These are phyloP conservation scores for Peromyscus eremicus DNA, from an alignment of 2,797 vertebrate genomes.

Conservation along the genomic window DNA sequence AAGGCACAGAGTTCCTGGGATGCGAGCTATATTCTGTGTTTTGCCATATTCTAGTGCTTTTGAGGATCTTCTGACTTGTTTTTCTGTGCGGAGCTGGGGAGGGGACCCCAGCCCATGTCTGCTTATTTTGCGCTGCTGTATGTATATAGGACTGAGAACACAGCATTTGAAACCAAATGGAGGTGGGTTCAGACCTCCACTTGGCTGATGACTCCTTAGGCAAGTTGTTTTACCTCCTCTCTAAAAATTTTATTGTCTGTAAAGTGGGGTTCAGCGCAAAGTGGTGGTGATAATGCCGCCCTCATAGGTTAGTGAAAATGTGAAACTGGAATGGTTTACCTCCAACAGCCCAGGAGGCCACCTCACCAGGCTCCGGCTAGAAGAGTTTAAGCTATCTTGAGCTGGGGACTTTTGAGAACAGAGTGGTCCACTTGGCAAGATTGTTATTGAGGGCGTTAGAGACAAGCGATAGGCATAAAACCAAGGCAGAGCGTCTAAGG, in stretches of 20 bases:
- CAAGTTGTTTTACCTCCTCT: conserved; percentile 28
- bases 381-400: neutral
- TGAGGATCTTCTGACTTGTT: neutral
- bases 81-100: neutral
- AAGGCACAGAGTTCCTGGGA: neutral
- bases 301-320: neutral
- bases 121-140: neutral
- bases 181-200: neutral
- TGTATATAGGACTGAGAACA: neutral
- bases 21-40: neutral
- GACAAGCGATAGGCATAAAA: neutral
- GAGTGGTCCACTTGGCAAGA: neutral
- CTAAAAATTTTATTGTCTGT: neutral
- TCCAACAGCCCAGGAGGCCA: neutral
- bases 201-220: neutral
- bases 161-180: conserved; percentile 16
- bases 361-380: neutral
- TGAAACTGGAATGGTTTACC: neutral
- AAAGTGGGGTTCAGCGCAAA: neutral
- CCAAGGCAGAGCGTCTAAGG: neutral
- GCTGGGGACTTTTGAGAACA: conserved; percentile 1
- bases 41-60: neutral
- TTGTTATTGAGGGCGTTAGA: neutral
- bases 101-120: neutral
- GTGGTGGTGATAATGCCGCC: neutral